Evolutionary conservation across 2,888 invertebrate species (phyloP).

Genomic region (Lissonota sp.): DNA sequence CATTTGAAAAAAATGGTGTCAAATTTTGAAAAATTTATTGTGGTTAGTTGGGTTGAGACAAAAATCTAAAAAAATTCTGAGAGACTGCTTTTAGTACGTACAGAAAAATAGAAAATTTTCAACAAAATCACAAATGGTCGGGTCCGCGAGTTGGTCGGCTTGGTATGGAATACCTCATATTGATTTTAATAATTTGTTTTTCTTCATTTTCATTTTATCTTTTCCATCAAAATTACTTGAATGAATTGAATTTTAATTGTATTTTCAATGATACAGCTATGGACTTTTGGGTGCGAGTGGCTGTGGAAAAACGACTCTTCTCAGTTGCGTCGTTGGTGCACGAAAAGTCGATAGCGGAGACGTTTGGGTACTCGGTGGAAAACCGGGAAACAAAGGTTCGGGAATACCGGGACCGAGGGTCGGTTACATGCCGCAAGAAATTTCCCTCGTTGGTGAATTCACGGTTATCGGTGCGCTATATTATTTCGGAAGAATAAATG

Average conservation of each 20-base stretch:
- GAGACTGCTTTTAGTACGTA: no score
- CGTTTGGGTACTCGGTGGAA: constrained; percentile 90
- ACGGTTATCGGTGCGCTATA: constrained; percentile 92
- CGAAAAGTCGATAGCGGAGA: constrained; percentile 90
- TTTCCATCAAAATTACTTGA: no score
- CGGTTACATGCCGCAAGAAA: constrained; percentile 97
- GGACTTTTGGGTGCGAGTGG: constrained; percentile 95
- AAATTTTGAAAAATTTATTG: no score
- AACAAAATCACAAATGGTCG: no score
- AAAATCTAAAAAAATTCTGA: no score
- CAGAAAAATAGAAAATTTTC: no score
- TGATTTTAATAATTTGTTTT: no score
- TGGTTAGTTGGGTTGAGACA: no score
- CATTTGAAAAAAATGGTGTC: no score
- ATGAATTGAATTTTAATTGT: constrained; percentile 38
- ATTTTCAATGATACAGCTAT: constrained; percentile 88
- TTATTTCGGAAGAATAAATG: constrained; percentile 95
- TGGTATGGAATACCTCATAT: no score
- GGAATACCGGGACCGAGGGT: constrained; percentile 90
- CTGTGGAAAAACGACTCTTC: constrained; percentile 95
- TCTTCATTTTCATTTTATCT: no score
- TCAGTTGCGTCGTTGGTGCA: constrained; percentile 93
- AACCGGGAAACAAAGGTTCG: constrained; percentile 87
- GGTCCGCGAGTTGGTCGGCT: no score
- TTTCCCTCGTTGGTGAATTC: constrained; percentile 92